Base-by-base conservation (phyloP, 2,888 invertebrate species). In the Agriopis marginaria region DNA sequence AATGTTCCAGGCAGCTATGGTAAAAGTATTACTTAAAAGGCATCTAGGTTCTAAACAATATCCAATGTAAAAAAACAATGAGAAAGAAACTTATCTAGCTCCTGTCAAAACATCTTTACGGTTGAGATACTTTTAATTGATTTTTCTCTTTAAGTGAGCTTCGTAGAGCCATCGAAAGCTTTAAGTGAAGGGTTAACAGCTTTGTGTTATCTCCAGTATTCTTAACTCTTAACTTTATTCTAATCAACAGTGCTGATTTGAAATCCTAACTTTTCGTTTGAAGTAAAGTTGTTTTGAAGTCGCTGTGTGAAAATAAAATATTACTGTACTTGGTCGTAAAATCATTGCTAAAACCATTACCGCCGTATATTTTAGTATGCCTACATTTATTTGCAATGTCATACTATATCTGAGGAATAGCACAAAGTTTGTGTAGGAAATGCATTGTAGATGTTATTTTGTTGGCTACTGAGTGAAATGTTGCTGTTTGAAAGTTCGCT, bases 381-480 rank as follows among this genome's bases (percentile, higher is more conserved):
- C 44, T 63, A 63, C 42, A 61, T 55, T 49, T 53, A 55, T 61
- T 60, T 61, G 50, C 44, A 10, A 45, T 60, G 55, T 65, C 56
- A 67, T 39, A 58, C 32, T 58, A 47, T 14, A 32, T 32, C 32
- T 32, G 32, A 32, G 32, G 32, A 32, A 32, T 3, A 32, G 32
- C 32, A 75, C 81, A 80, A 83, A 86, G 76, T 84, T 82, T 78
- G 76, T 69, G 72, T 76, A 75, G 80, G 77, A 83, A 86, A 82
- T 85, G 82, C 83, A 83, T 82, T 83, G 81, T 79, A 75, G 67
- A 68, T 78, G 82, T 79, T 84, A 86, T 85, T 83, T 83, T 79
- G 84, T 82, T 86, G 79, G 78, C 76, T 73, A 71, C 72, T 71
- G 74, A 79, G 79, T 81, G 83, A 82, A 82, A 83, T 83, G 83